A percentile compares a stretch with the other conserved stretches of the same genome.
Evolutionary conservation across 2,888 invertebrate species (phyloP).

Genomic region (Phengaris alcon): DNA sequence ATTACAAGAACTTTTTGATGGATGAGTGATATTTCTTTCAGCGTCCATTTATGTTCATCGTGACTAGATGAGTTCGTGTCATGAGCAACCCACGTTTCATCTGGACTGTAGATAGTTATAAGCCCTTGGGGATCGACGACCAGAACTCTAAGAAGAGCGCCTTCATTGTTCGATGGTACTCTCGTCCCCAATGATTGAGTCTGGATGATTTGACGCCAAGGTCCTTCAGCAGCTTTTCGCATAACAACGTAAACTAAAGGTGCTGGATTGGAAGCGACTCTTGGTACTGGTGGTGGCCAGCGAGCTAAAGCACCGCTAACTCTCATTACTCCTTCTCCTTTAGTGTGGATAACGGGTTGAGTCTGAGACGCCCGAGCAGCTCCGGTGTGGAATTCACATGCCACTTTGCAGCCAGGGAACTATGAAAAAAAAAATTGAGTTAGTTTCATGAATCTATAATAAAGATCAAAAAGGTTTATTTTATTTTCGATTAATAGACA

Average conservation of each 20-base stretch:
- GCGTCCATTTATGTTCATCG: constrained; percentile 79
- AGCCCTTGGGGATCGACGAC: constrained; percentile 85
- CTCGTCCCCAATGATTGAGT: constrained; percentile 82
- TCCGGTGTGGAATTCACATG: constrained; percentile 84
- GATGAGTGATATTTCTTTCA: constrained; percentile 84
- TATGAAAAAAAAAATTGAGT: constrained; percentile 55
- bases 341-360: constrained; percentile 84
- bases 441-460: background rate
- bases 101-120: constrained; percentile 84
- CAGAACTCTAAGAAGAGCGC: constrained; percentile 82
- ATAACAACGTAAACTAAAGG: constrained; percentile 85
- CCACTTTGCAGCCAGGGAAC: constrained; percentile 86
- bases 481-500: constrained; percentile 43
- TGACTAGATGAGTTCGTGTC: constrained; percentile 73
- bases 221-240: constrained; percentile 81
- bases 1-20: constrained; percentile 86
- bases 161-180: constrained; percentile 82
- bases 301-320: constrained; percentile 81
- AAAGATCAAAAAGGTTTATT: constrained; percentile 23
- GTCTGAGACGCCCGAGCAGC: constrained; percentile 81
- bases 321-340: constrained; percentile 83
- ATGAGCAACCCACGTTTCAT: constrained; percentile 80
- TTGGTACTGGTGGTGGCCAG: constrained; percentile 82
- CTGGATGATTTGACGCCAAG: constrained; percentile 84
- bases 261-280: constrained; percentile 76